Evolutionary conservation across 2,888 invertebrate species (phyloP), one percentile per base, ranked within the genome.

Genomic region (Elmis aenea): DNA sequence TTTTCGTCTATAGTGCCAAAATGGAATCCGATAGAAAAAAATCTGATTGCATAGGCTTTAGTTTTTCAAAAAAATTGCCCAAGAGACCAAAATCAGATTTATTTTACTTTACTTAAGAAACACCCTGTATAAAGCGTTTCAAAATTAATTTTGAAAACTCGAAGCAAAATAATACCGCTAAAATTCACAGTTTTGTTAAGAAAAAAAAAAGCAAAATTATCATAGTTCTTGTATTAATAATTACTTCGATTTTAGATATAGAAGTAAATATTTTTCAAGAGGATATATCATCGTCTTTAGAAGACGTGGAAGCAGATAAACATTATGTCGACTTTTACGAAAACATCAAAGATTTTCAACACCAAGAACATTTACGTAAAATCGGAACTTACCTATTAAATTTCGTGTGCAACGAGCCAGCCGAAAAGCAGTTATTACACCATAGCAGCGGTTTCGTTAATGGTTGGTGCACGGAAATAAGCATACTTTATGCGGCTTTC

Each of bases 401-500:
- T 46, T 68, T 65, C 45, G 59, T 66, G 2, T 57, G 61, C 29
- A 59, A 62, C 22, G 66, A 68, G 50, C 59, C 62, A 1, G 51
- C 51, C 0, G 62, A 62, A 38, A 61, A 59, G 26, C 43, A 52
- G 8, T 37, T 54, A 2, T 38, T 59, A 14, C 31, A 41, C 11
- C 50, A 37, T 8, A 54, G 40, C 18, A 51, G 54, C 3, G 53
- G 52, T 24, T 33, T 36, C 14, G 52, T 54, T n/a, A 59, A 55
- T 25, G 64, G 65, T 1, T 68, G 67, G 67, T 60, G 54, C 32
- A 62, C 62, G 2, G 65, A 67, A 22, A 59, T 65, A 1, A 21
- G 41, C 2, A 50, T 55, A 1, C 31, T 70, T 2, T 50, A 59
- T 29, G 50, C 49, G 15, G 64, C 68, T 1, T 51, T 69, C 18